These are phyloP conservation scores for Phrynosoma blainvillii DNA, from an alignment of 2,113 vertebrate species.

Conservation along the genomic window DNA sequence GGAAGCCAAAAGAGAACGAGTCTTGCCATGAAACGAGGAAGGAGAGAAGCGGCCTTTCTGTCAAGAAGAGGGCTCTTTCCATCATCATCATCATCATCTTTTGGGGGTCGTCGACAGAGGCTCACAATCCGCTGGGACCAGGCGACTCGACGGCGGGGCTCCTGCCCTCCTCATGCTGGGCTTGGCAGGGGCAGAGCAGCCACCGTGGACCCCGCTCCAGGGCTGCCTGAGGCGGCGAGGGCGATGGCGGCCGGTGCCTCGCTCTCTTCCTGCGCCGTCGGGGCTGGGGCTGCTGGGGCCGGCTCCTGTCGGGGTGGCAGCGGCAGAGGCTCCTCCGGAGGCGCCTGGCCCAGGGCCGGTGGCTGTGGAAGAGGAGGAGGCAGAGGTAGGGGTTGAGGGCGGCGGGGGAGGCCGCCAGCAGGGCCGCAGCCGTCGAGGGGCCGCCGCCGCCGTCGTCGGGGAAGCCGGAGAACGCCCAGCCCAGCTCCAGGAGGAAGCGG, in stretches of 20 bases:
- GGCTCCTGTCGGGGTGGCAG: neutral
- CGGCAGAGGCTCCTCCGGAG: slow-evolving; percentile 65
- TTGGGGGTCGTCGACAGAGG: too few relatives aligned
- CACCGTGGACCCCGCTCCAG: neutral
- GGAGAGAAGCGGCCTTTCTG: too few relatives aligned
- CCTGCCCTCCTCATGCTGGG: neutral
- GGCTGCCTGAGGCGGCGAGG: neutral
- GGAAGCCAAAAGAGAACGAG: too few relatives aligned
- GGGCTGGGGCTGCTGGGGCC: neutral
- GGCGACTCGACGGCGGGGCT: too few relatives aligned
- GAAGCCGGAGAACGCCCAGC: slow-evolving; percentile 41
- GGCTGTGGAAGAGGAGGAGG: slow-evolving; percentile 70
- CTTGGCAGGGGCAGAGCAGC: slow-evolving; percentile 3
- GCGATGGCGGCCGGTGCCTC: neutral
- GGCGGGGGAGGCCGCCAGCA: slow-evolving; percentile 63
- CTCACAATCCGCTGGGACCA: too few relatives aligned
- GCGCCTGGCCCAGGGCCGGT: slow-evolving; percentile 73
- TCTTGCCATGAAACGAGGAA: too few relatives aligned
- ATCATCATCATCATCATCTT: too few relatives aligned
- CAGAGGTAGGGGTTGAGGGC: slow-evolving; percentile 75
- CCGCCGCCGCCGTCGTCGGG: slow-evolving; percentile 5
- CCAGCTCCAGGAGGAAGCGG: slow-evolving; percentile 65
- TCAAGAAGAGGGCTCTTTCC: too few relatives aligned
- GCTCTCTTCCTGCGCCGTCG: neutral
- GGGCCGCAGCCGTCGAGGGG: slow-evolving; percentile 49